These are phyloP conservation scores for Taphrorychus bicolor DNA, from an alignment of 2,888 invertebrate species.

Conservation along the genomic window DNA sequence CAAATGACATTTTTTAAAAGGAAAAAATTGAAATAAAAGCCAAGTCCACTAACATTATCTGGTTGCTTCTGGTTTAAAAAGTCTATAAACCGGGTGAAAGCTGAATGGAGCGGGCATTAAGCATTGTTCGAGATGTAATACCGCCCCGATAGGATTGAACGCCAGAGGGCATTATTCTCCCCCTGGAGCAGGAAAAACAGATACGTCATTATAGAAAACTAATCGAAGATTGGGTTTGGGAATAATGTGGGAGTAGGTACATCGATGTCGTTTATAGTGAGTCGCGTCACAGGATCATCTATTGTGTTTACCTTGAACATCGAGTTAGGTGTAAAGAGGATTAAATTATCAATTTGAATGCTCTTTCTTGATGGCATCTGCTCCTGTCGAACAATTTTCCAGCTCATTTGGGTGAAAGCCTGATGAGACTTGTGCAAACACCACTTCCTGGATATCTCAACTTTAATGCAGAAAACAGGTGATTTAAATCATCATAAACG, in stretches of 20 bases:
- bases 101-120: slow-evolving; percentile 27
- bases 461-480: too few species aligned
- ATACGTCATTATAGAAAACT: slow-evolving; percentile 46
- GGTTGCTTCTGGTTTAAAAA: slow-evolving; percentile 30
- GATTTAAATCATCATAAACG: too few species aligned
- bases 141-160: slow-evolving; percentile 47
- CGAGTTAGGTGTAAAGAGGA: background rate
- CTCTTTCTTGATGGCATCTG: too few species aligned
- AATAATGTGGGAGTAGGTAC: slow-evolving; percentile 35
- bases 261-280: slow-evolving; percentile 30
- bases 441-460: too few species aligned
- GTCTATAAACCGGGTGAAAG: slow-evolving; percentile 29
- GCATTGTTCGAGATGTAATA: slow-evolving; percentile 40
- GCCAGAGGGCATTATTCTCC: slow-evolving; percentile 45
- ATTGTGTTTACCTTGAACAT: background rate
- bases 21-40: background rate
- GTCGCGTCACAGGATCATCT: slow-evolving; percentile 9
- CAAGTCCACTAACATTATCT: slow-evolving; percentile 21
- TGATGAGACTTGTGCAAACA: too few species aligned
- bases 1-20: background rate
- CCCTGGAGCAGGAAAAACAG: slow-evolving; percentile 39
- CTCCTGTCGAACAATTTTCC: too few species aligned
- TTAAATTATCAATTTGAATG: background rate
- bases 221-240: slow-evolving; percentile 42
- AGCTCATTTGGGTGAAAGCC: too few species aligned